Evolutionary conservation across 2,797 vertebrate genomes (phyloP), one percentile per base, ranked within the genome.

Genomic region (Poeciliopsis turneri): DNA sequence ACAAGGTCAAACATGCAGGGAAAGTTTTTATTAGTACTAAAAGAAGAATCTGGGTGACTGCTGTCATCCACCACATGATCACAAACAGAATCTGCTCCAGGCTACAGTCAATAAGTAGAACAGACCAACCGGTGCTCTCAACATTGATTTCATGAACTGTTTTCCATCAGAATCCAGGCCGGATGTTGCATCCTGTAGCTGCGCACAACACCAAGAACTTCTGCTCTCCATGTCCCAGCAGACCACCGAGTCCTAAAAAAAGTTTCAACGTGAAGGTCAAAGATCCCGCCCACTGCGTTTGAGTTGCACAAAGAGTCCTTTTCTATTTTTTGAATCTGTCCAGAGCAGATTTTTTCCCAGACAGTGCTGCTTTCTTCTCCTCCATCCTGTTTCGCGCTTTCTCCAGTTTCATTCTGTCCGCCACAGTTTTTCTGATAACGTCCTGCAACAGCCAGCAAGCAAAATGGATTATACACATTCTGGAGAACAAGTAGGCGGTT

Each of bases 321-420:
- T 82, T 84, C 91, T 95, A 97, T 81, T 91, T 96, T 68, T 87
- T 95, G 88, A 98, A 98, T 87, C 97, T 93, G 80, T 96, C 97
- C 84, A 98, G 92, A 69, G 96, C 95, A 6, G 96, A 95, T 36
- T 53, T 94, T 66, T 84, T 82, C 71, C 71, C 61, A 2, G 83
- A 80, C 0, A 71, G 36, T 0, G 30, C 41, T 0, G 72, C 85
- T 0, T 82, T 45, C 71, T 88, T 92, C 51, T 71, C 86, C 30
- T 87, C 23, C 5, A 68, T 87, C 66, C 84, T 28, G 1, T 85
- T 84, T 72, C 61, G 81, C 76, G 91, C 77, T 69, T 90, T 89
- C 75, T 91, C 87, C 23, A 82, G 89, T 76, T 88, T 88, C 86
- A 88, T 85, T 84, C 79, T 93, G 77, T 93, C 92, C 69, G 93